A percentile compares a stretch with the other conserved stretches of the same genome.
phyloP scores from a whole-genome alignment of 1,140 invertebrate species.

The Eubasilissa regina region DNA sequence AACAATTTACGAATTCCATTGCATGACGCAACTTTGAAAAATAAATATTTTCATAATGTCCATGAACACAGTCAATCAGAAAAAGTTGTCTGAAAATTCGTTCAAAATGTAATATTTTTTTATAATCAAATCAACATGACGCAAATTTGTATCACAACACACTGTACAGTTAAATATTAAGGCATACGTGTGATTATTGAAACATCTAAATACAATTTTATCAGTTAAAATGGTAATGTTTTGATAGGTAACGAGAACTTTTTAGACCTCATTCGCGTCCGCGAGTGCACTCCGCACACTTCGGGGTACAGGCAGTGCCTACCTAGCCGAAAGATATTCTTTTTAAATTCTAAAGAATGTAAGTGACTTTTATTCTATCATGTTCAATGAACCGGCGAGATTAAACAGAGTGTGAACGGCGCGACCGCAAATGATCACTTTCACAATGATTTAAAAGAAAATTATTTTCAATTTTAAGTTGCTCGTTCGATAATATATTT shows the following conservation, averaged over 20 bases:
- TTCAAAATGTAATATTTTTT: too few species aligned
- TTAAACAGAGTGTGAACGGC: constrained; percentile 54
- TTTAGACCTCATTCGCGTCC: background rate
- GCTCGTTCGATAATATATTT: constrained; percentile 14
- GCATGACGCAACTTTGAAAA: too few species aligned
- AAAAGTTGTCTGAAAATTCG: too few species aligned
- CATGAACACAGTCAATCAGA: too few species aligned
- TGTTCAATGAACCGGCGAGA: constrained; percentile 26
- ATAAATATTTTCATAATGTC: too few species aligned
- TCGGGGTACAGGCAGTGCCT: background rate
- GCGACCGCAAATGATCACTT: constrained; percentile 57
- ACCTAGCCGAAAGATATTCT: background rate
- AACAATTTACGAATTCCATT: too few species aligned
- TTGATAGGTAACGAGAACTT: background rate
- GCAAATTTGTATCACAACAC: too few species aligned
- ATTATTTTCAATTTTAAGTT: constrained; percentile 21
- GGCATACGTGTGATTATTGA: too few species aligned
- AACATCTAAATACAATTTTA: too few species aligned
- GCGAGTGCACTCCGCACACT: background rate
- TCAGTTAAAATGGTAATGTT: too few species aligned
- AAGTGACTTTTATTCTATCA: constrained; percentile 26
- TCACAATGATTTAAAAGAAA: constrained; percentile 44
- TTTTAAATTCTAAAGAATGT: constrained; percentile 13
- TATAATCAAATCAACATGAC: too few species aligned
- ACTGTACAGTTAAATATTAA: too few species aligned